phyloP scores from a whole-genome alignment of 2,888 invertebrate species.

The Aphodius sticticus region DNA sequence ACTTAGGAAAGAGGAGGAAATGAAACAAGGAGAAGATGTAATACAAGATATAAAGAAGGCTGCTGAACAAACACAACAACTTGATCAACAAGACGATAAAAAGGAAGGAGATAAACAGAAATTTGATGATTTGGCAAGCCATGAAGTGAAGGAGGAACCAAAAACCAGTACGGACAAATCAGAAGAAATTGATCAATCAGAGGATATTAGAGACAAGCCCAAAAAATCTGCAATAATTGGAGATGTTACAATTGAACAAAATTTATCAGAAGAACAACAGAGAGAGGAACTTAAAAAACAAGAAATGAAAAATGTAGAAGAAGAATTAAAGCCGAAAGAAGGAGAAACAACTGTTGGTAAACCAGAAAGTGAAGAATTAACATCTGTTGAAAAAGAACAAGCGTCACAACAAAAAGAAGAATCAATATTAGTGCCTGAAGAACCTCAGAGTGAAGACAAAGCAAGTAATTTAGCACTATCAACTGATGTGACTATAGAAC shows the following conservation, averaged over 20 bases:
- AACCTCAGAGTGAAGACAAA: neutral
- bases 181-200: too few relatives aligned
- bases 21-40: neutral
- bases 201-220: neutral
- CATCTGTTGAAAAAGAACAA: neutral
- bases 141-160: too few relatives aligned
- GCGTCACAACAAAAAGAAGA: neutral
- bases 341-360: neutral
- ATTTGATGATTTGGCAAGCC: neutral
- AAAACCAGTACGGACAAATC: too few relatives aligned
- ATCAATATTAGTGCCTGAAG: neutral
- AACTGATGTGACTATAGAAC: neutral
- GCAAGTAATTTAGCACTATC: neutral
- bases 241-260: neutral
- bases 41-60: too few relatives aligned
- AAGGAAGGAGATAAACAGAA: neutral
- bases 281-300: neutral
- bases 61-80: too few relatives aligned
- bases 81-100: too few relatives aligned
- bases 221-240: neutral
- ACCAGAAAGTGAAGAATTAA: neutral
- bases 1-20: neutral
- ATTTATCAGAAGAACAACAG: slow-evolving; percentile 4
- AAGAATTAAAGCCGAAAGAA: neutral
- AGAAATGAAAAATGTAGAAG: neutral